These are phyloP conservation scores for Ctenoplectra terminalis DNA, from an alignment of 1,140 invertebrate species.

Conservation along the genomic window DNA sequence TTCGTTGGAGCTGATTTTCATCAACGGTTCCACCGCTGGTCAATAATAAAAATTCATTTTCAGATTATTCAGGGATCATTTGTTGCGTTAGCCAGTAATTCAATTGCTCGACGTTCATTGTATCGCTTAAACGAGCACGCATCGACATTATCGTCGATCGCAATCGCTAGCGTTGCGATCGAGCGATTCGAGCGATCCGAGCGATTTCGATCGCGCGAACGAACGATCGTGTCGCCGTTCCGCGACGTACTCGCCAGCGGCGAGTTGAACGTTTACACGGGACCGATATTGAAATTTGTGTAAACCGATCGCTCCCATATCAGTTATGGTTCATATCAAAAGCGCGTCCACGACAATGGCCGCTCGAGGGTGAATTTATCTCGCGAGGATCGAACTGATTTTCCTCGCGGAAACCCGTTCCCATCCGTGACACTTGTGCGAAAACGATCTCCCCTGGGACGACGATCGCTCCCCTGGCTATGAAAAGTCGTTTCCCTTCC, in stretches of 20 bases:
- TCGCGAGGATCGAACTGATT: slow-evolving; percentile 15
- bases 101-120: background rate
- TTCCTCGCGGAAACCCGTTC: slow-evolving; percentile 15
- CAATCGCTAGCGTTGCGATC: background rate
- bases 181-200: background rate
- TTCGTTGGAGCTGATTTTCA: background rate
- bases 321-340: slow-evolving; percentile 15
- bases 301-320: slow-evolving; percentile 9
- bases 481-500: background rate
- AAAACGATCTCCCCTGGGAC: background rate
- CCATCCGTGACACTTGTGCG: background rate
- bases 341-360: background rate
- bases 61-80: slow-evolving; percentile 22
- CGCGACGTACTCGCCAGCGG: slow-evolving; percentile 12
- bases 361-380: background rate
- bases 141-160: background rate
- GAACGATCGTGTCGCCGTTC: background rate
- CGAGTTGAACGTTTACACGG: slow-evolving; percentile 1
- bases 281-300: slow-evolving; percentile 10
- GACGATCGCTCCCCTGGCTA: background rate
- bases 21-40: background rate
- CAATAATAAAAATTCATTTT: slow-evolving; percentile 13
- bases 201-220: slow-evolving; percentile 2
- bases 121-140: background rate
- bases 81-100: slow-evolving; percentile 23